Conservation (phyloP, 2,888 invertebrate species). For the Netelia inedita region DNA sequence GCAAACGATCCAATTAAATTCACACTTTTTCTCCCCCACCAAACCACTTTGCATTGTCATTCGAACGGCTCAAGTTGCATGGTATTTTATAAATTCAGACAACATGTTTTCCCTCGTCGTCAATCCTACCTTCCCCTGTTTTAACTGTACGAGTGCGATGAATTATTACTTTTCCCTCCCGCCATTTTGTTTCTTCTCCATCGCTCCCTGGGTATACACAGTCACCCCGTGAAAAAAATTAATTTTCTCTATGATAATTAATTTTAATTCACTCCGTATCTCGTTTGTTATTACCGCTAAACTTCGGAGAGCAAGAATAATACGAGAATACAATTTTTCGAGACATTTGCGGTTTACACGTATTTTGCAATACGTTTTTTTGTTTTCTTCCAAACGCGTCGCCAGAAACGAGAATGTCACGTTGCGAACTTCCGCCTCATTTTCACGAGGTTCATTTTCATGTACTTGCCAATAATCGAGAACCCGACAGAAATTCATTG, state of each 20-base stretch:
- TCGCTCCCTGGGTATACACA: not conserved
- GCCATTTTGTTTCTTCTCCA: conserved; percentile 15
- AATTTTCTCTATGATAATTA: conserved; percentile 55
- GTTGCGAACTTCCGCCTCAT: conserved; percentile 21
- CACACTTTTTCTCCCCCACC: conserved; percentile 34
- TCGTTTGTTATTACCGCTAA: conserved; percentile 38
- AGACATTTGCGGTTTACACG: conserved; percentile 17
- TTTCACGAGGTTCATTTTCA: conserved; percentile 8
- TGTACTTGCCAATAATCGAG: conserved; percentile 49
- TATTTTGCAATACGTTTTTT: conserved; percentile 1
- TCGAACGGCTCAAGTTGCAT: conserved; percentile 77
- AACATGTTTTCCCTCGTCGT: conserved; percentile 63
- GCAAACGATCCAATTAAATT: conserved; percentile 60
- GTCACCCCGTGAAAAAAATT: conserved; percentile 6
- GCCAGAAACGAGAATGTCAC: conserved; percentile 9
- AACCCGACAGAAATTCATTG: conserved; percentile 18
- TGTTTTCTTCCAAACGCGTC: not conserved
- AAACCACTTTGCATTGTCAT: conserved; percentile 71
- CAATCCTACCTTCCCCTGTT: conserved; percentile 69
- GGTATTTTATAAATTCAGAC: conserved; percentile 79
- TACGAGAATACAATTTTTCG: conserved; percentile 41
- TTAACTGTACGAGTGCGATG: conserved; percentile 24
- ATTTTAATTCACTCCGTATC: conserved; percentile 50
- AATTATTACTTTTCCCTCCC: conserved; percentile 38
- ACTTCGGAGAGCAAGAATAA: not conserved